These are phyloP conservation scores for Gadopsis bispinosus DNA, from an alignment of 2,797 vertebrate species.

Conservation along the genomic window DNA sequence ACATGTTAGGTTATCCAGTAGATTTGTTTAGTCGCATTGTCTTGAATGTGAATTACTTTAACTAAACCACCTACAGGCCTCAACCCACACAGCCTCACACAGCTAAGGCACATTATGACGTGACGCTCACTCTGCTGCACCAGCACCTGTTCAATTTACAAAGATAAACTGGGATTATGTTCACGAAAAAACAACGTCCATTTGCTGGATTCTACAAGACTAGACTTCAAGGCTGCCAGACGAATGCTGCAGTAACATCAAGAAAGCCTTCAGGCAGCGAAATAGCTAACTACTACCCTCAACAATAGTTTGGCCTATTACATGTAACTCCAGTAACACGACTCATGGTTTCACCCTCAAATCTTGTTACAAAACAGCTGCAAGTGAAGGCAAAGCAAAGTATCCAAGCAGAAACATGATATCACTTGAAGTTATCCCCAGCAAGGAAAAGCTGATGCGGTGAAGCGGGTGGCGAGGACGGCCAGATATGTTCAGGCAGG, in stretches of 20 bases:
- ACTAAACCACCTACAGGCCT: slow-evolving; percentile 39
- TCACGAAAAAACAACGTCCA: neutral
- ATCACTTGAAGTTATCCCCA: slow-evolving; percentile 68
- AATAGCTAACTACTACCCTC: neutral
- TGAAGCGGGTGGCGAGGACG: slow-evolving; percentile 60
- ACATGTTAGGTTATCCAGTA: slow-evolving; percentile 6
- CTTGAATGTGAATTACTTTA: slow-evolving; percentile 17
- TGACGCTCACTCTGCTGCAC: slow-evolving; percentile 7
- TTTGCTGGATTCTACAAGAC: slow-evolving; percentile 24
- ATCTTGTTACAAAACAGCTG: slow-evolving; percentile 67
- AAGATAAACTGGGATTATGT: slow-evolving; percentile 61
- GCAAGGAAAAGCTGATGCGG: slow-evolving; percentile 41
- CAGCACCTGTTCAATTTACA: slow-evolving; percentile 59
- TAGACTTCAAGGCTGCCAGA: slow-evolving; percentile 19
- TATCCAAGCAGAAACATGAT: slow-evolving; percentile 68
- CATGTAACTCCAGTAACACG: slow-evolving; percentile 30
- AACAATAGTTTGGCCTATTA: slow-evolving; percentile 5
- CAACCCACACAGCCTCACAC: slow-evolving; percentile 13
- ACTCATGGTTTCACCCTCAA: slow-evolving; percentile 49
- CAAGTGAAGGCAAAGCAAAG: slow-evolving; percentile 68
- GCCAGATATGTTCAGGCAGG: slow-evolving; percentile 80
- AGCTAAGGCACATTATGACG: slow-evolving; percentile 29
- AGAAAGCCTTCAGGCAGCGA: slow-evolving; percentile 22
- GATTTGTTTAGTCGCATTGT: neutral
- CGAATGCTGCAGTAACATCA: slow-evolving; percentile 8